Evolutionary conservation across 2,797 vertebrate genomes (phyloP), one percentile per base, ranked within the genome.

Genomic region (Emys orbicularis): DNA sequence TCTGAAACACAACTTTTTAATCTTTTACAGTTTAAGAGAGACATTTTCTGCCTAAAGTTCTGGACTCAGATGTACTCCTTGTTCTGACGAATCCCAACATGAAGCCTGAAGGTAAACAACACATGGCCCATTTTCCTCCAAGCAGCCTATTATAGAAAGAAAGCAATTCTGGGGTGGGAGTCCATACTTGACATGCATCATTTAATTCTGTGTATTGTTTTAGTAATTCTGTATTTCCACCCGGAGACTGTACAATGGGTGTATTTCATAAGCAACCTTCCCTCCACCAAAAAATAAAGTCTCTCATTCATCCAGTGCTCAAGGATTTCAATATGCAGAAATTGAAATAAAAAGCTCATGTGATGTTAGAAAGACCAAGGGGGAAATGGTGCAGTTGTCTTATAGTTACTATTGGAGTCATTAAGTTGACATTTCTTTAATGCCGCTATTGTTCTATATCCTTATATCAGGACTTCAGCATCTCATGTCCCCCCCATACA

Each of bases 401-500:
- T 77, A 29, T 16, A 77, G 12, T 29, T 49, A 49, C 44, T 77
- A 47, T 18, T 77, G 74, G 47, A 77, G 74, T 25, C 8, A 77
- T 16, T 41, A 49, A 31, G 74, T 49, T 77, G 25, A 47, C n/a
- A 47, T 77, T 77, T 77, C 12, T 77, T 27, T 31, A 77, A 49
- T 49, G 27, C 27, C 49, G 27, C 44, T 31, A 49, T 31, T 77
- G 27, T 15, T 15, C 41, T 31, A 49, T 31, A 15, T 13, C 44
- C 7, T 77, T 77, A 31, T 49, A 77, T 47, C 41, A 76, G 41
- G 19, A 44, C 37, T 29, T 0, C 7, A 56, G 41, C 7, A 0
- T 12, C 44, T 61, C n/a, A 21, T 0, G 1, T 3, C 0, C 3
- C 47, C 3, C 10, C 52, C 29, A 5, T 0, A 25, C 15, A 49